Conservation (phyloP, 35 echinoderm and acorn worm genomes). For the Strongylocentrotus purpuratus region DNA sequence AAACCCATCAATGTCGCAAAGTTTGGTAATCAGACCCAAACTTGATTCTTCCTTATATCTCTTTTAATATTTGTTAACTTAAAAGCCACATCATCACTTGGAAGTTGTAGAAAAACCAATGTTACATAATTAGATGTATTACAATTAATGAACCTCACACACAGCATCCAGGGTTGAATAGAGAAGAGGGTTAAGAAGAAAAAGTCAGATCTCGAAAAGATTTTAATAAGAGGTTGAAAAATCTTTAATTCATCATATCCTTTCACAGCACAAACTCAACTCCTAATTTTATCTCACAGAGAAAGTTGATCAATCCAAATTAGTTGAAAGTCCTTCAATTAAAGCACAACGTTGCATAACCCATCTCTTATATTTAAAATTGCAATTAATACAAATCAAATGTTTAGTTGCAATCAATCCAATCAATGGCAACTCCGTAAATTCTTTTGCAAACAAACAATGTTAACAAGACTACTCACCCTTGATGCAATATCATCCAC, state of each 20-base stretch:
- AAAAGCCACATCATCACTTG: background rate
- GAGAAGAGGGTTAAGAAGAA: background rate
- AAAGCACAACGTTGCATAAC: too few species aligned
- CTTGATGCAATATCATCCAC: constrained; percentile 59
- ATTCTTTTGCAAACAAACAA: background rate
- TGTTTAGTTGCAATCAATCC: too few species aligned
- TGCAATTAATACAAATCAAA: too few species aligned
- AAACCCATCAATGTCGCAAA: background rate
- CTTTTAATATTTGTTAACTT: background rate
- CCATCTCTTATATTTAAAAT: too few species aligned
- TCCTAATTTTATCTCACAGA: too few species aligned
- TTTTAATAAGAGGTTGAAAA: too few species aligned
- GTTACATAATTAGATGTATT: background rate
- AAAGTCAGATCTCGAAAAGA: too few species aligned
- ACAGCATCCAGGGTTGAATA: background rate
- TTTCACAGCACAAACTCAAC: too few species aligned
- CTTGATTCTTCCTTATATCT: background rate
- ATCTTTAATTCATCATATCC: too few species aligned
- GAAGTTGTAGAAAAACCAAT: background rate
- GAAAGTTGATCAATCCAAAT: too few species aligned
- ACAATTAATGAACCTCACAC: background rate
- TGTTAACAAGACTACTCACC: constrained; percentile 44
- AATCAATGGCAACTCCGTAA: too few species aligned
- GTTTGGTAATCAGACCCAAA: background rate
- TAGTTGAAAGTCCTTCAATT: too few species aligned